These are phyloP conservation scores for Patiria pectinifera DNA, from an alignment of 53 echinoderm and acorn worm genomes.

Conservation along the genomic window DNA sequence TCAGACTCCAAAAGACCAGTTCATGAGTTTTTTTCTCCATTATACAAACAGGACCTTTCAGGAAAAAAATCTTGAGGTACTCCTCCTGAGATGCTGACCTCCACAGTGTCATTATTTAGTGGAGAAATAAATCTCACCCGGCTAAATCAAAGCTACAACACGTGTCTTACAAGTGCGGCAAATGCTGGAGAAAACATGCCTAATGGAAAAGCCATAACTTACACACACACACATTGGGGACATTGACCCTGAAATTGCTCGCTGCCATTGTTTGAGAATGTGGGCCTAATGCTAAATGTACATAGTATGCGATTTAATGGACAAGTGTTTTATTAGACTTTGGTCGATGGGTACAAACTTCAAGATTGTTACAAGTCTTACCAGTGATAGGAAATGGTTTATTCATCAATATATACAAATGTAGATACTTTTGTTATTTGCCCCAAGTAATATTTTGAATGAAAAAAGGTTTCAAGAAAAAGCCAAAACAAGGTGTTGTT, in stretches of 20 bases:
- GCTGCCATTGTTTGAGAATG: neutral
- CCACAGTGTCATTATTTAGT: neutral
- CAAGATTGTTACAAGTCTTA: too few relatives aligned
- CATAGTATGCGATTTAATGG: neutral
- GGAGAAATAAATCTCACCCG: neutral
- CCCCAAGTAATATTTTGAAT: too few relatives aligned
- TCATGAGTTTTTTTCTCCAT: neutral
- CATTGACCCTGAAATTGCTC: neutral
- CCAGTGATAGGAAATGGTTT: too few relatives aligned
- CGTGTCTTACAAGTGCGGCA: neutral
- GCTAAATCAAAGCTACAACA: neutral
- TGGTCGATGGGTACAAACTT: too few relatives aligned
- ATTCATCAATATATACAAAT: too few relatives aligned
- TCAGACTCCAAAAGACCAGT: too few relatives aligned
- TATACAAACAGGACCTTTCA: neutral
- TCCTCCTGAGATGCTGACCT: neutral
- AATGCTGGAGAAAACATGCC: neutral
- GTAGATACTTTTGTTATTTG: too few relatives aligned
- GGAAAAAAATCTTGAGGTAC: neutral
- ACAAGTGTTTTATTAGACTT: too few relatives aligned
- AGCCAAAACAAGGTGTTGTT: too few relatives aligned
- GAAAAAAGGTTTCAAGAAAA: too few relatives aligned
- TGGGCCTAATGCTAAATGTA: neutral
- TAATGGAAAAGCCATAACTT: conserved; percentile 13
- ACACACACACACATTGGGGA: neutral